Conservation (phyloP, 2,113 vertebrate genomes). For the Bubalus kerabau region DNA sequence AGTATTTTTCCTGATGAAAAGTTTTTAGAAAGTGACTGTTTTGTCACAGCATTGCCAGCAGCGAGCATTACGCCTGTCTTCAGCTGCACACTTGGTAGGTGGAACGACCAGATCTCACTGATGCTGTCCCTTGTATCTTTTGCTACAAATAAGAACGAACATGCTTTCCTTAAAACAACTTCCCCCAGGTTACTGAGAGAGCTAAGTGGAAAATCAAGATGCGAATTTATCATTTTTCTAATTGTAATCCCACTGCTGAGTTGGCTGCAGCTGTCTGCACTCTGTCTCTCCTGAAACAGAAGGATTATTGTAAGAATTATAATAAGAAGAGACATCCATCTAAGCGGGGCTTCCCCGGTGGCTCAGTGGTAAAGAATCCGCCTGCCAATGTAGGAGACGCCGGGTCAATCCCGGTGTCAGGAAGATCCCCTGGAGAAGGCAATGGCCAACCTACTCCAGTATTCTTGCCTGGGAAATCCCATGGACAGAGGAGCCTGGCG, state of each 20-base stretch:
- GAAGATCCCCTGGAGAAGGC: background rate
- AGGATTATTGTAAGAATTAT: background rate
- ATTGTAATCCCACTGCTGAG: background rate
- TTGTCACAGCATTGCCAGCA: background rate
- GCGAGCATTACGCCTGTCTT: background rate
- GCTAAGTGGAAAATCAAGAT: background rate
- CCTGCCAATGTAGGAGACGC: background rate
- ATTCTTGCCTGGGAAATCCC: background rate
- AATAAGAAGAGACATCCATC: background rate
- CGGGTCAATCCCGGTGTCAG: rapidly evolving
- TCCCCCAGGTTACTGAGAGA: background rate
- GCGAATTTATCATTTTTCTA: background rate
- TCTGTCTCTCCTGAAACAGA: background rate
- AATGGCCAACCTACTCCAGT: background rate
- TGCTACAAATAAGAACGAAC: background rate
- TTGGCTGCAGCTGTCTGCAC: background rate
- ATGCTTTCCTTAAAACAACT: background rate
- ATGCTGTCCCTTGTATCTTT: background rate
- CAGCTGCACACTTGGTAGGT: background rate
- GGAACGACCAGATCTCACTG: background rate
- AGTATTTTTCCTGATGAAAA: background rate
- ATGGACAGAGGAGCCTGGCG: background rate
- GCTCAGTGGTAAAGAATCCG: background rate
- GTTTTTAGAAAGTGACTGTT: background rate
- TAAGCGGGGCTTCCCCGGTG: background rate